These are phyloP conservation scores for Gallinago solitaria DNA, from an alignment of 2,797 vertebrate species.

Conservation along the genomic window DNA sequence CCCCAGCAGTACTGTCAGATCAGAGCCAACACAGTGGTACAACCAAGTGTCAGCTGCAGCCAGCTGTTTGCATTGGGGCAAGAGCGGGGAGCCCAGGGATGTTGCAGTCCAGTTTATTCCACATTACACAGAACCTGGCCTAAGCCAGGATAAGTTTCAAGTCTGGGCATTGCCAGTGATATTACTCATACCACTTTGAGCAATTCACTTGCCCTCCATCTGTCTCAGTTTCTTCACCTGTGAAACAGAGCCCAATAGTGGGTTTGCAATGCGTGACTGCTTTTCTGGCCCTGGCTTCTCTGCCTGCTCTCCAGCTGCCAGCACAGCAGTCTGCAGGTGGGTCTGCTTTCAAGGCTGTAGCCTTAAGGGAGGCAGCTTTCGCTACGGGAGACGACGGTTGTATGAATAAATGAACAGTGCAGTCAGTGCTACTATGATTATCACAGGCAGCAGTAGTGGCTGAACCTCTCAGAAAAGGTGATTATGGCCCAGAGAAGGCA, in stretches of 20 bases:
- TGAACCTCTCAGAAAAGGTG: neutral
- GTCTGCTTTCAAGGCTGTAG: neutral
- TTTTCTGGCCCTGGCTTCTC: neutral
- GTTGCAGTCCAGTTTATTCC: neutral
- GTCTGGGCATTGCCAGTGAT: neutral
- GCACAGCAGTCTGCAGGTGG: neutral
- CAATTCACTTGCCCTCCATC: neutral
- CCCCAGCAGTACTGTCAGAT: neutral
- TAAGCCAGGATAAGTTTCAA: neutral
- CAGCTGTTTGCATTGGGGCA: neutral
- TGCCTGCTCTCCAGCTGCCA: neutral
- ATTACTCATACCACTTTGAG: neutral
- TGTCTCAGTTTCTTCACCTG: constrained; percentile 1
- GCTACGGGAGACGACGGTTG: rapidly evolving
- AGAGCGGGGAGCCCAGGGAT: neutral
- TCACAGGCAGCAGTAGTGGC: neutral
- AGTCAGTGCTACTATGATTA: neutral
- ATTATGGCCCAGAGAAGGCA: neutral
- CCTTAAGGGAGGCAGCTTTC: neutral
- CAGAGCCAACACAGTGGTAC: neutral
- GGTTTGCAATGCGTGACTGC: neutral
- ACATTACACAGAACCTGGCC: neutral
- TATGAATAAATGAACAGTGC: neutral
- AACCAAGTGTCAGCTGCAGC: neutral
- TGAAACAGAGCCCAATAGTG: neutral